Evolutionary conservation across 2,888 invertebrate genomes (phyloP).

Genomic region (Platycnemis pennipes): DNA sequence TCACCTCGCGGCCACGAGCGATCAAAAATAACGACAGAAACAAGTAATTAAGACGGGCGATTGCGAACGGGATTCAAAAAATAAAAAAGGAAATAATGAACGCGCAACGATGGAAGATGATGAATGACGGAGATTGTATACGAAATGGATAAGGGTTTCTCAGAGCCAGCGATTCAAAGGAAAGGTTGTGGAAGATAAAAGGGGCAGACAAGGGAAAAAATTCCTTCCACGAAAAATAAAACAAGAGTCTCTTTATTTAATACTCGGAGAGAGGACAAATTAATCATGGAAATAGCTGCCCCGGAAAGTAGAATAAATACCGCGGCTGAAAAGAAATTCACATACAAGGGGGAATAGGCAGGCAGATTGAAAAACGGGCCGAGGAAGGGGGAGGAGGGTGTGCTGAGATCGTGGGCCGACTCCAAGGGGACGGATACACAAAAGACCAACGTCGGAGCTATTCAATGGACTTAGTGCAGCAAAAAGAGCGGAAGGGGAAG

Average conservation of each 20-base stretch:
- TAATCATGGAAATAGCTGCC: not conserved
- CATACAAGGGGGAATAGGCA: not conserved
- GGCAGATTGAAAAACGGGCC: not conserved
- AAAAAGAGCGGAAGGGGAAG: not conserved
- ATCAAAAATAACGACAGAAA: not conserved
- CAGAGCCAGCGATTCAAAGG: not conserved
- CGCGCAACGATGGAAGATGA: not conserved
- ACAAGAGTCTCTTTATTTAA: not conserved
- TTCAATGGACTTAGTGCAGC: not conserved
- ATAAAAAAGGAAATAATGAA: not conserved
- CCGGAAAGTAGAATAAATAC: not conserved
- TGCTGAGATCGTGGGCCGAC: not conserved
- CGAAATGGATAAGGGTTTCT: not conserved
- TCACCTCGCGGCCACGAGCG: not conserved
- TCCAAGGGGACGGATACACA: not conserved
- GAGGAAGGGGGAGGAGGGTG: not conserved
- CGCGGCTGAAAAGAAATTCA: not conserved
- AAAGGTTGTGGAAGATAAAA: not conserved
- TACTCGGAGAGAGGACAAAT: not conserved
- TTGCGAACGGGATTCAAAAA: not conserved
- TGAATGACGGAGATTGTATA: not conserved
- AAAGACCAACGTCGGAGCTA: not conserved
- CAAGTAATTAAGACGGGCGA: constrained; percentile 2
- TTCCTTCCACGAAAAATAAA: not conserved
- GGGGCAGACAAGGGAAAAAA: not conserved